Conservation (phyloP, 2,888 invertebrate genomes). For the Orchesellides sinensis region DNA sequence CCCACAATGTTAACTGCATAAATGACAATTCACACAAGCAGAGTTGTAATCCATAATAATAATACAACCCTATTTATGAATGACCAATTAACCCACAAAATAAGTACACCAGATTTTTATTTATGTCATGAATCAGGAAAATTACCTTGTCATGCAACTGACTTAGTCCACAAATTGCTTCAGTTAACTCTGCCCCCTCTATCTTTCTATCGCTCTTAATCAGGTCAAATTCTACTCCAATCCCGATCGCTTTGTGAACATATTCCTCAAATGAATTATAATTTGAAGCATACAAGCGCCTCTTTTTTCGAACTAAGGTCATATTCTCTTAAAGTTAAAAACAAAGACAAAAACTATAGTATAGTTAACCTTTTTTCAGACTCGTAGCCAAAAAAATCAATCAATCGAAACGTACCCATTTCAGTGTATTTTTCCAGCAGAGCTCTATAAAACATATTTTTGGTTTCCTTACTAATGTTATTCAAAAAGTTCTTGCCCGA, state of each 20-base stretch:
- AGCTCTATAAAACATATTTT: conserved; percentile 79
- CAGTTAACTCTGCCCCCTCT: neutral
- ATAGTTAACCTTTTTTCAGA: too few species aligned
- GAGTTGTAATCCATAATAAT: too few species aligned
- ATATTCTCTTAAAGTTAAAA: conserved; percentile 42
- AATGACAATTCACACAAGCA: neutral
- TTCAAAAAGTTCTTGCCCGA: conserved; percentile 77
- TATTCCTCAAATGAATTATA: conserved; percentile 27
- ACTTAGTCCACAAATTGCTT: neutral
- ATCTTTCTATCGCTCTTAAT: neutral
- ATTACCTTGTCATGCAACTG: conserved; percentile 1
- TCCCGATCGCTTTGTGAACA: conserved; percentile 60
- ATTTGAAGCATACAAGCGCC: neutral
- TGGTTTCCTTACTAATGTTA: conserved; percentile 78
- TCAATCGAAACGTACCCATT: conserved; percentile 79
- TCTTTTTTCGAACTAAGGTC: neutral
- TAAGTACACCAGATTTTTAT: too few species aligned
- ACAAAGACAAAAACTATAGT: too few species aligned
- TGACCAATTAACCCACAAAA: too few species aligned
- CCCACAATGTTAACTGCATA: conserved; percentile 72
- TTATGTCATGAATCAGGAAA: too few species aligned
- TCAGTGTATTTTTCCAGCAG: conserved; percentile 81
- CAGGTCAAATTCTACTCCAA: conserved; percentile 42
- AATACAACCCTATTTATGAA: too few species aligned
- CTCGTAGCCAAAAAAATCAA: conserved; percentile 39